Conservation (phyloP, 1,140 invertebrate species). For the Nylanderia fulva region DNA sequence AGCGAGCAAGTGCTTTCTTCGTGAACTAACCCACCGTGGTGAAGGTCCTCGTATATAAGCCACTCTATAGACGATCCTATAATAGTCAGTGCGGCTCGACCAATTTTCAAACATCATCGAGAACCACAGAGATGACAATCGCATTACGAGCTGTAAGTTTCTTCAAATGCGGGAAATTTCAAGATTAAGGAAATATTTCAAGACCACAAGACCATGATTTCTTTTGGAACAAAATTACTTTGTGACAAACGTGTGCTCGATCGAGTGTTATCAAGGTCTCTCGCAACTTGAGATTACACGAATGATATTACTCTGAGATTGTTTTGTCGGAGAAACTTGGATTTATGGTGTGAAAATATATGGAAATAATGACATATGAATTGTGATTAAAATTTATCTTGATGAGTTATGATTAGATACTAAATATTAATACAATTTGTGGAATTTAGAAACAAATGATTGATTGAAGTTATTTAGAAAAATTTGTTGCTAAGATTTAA, state of each 20-base stretch:
- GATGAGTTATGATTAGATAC: not conserved
- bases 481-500: too few species aligned
- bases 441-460: not conserved
- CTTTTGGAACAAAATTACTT: not conserved
- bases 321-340: not conserved
- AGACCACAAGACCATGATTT: not conserved
- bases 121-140: slow-evolving; percentile 46
- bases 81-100: slow-evolving; percentile 80
- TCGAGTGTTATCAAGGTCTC: not conserved
- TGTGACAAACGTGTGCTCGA: slow-evolving; percentile 11
- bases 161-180: not conserved
- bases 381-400: slow-evolving; percentile 11
- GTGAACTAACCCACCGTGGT: slow-evolving; percentile 75
- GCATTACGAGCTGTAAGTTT: slow-evolving; percentile 79
- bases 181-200: slow-evolving; percentile 7
- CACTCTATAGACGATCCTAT: slow-evolving; percentile 68
- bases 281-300: not conserved
- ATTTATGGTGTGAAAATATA: not conserved
- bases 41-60: slow-evolving; percentile 85
- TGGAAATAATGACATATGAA: not conserved
- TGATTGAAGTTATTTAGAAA: too few species aligned
- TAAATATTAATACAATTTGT: not conserved
- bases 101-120: slow-evolving; percentile 52
- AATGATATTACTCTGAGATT: not conserved
- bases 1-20: slow-evolving; percentile 80